Evolutionary conservation across 2,113 vertebrate genomes (phyloP).

Genomic region (Steatornis caripensis): DNA sequence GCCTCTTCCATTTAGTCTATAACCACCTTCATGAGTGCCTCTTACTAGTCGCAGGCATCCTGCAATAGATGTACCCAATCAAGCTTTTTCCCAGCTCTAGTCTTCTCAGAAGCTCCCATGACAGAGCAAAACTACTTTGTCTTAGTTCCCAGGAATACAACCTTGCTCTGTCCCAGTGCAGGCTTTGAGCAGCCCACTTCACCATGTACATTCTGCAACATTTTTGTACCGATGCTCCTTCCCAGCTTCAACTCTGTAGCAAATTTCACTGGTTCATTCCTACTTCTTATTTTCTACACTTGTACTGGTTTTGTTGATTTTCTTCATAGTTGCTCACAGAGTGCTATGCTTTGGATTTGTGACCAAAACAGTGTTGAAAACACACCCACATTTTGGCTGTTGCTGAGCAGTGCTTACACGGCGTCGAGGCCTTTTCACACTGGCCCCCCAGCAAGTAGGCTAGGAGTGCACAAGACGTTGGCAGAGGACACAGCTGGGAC

Average conservation of each 20-base stretch:
- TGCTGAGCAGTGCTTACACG: not conserved
- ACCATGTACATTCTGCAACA: not conserved
- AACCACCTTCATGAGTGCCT: not conserved
- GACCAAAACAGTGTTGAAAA: not conserved
- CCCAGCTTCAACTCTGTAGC: not conserved
- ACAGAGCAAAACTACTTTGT: not conserved
- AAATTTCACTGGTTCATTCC: not conserved
- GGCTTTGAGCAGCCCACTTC: not conserved
- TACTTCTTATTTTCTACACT: not conserved
- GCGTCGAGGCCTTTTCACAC: not conserved
- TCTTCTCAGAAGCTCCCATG: not conserved
- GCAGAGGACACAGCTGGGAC: no score
- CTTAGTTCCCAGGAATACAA: not conserved
- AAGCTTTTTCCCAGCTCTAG: not conserved
- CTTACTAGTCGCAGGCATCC: not conserved
- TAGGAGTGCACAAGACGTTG: not conserved
- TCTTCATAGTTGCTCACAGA: not conserved
- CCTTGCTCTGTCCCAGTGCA: not conserved
- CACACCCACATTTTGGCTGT: rapidly evolving
- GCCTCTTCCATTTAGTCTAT: not conserved
- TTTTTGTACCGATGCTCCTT: not conserved
- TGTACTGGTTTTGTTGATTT: not conserved
- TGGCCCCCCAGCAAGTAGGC: not conserved
- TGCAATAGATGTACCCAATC: not conserved
- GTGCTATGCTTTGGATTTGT: not conserved